Conservation (phyloP, 2,113 vertebrate species). For the Muntiacus reevesi region DNA sequence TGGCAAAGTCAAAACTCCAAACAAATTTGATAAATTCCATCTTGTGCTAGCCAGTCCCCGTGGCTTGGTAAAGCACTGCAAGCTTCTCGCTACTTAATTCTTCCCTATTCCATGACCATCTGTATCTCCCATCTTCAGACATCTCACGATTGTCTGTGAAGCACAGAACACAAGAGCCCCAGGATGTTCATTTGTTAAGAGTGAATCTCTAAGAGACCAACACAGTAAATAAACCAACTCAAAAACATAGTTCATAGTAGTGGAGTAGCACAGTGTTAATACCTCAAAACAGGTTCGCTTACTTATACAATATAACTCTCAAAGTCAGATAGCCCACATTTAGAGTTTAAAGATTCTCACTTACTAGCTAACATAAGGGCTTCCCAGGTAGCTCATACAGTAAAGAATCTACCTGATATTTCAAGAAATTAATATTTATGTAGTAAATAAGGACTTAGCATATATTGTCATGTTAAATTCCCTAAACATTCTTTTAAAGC, state of each 20-base stretch:
- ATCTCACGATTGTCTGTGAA: not conserved
- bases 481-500: not conserved
- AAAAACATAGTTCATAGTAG: not conserved
- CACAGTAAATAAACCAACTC: not conserved
- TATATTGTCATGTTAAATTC: not conserved
- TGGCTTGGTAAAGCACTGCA: not conserved
- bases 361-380: not conserved
- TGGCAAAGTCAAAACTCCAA: constrained; percentile 71
- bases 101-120: not conserved
- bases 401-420: not conserved
- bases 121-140: constrained; percentile 17
- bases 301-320: not conserved
- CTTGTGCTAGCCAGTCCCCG: constrained; percentile 38
- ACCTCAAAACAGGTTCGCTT: not conserved
- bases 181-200: not conserved
- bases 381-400: not conserved
- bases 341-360: not conserved
- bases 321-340: not conserved
- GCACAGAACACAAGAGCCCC: not conserved
- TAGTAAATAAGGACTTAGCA: not conserved
- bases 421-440: not conserved
- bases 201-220: not conserved
- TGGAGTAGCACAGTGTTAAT: accelerated
- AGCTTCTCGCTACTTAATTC: not conserved
- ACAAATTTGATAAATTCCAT: constrained; percentile 55